Percentiles rank a stretch among this genome's conserved stretches.
Conservation (phyloP, 2,113 vertebrate species). For the Trogon melanurus region DNA sequence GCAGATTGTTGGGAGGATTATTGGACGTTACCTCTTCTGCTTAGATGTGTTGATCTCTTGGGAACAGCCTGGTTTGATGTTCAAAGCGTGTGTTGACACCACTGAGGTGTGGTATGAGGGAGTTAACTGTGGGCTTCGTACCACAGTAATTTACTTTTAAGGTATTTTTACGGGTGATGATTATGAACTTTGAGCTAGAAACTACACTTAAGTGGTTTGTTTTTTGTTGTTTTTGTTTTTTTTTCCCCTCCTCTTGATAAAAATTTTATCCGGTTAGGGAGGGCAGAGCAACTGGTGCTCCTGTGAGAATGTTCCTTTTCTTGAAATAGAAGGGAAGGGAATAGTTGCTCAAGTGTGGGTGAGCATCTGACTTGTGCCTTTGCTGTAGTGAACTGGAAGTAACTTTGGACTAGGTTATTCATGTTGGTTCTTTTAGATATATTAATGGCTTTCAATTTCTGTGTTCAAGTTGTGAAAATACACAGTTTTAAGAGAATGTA, state of each 20-base stretch:
- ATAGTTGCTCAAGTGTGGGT: not conserved
- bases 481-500: not conserved
- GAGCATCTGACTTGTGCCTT: not conserved
- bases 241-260: not conserved
- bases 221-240: not conserved
- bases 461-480: not conserved
- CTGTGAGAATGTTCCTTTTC: not conserved
- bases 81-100: not conserved
- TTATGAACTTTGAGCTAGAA: not conserved
- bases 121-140: not conserved
- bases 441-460: not conserved
- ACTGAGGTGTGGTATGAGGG: not conserved
- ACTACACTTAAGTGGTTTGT: not conserved
- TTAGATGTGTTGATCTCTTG: not conserved
- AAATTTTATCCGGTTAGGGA: not conserved
- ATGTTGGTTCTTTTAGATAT: not conserved
- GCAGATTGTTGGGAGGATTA: not conserved
- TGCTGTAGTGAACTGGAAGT: not conserved
- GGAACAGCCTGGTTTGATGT: not conserved
- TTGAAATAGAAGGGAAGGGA: not conserved
- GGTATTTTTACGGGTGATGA: not conserved
- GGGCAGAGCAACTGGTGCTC: not conserved
- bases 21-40: not conserved
- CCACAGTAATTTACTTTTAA: not conserved
- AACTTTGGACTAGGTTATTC: not conserved